These are phyloP conservation scores for Lordiphosa collinella DNA, from an alignment of 1,140 invertebrate species.

Conservation along the genomic window DNA sequence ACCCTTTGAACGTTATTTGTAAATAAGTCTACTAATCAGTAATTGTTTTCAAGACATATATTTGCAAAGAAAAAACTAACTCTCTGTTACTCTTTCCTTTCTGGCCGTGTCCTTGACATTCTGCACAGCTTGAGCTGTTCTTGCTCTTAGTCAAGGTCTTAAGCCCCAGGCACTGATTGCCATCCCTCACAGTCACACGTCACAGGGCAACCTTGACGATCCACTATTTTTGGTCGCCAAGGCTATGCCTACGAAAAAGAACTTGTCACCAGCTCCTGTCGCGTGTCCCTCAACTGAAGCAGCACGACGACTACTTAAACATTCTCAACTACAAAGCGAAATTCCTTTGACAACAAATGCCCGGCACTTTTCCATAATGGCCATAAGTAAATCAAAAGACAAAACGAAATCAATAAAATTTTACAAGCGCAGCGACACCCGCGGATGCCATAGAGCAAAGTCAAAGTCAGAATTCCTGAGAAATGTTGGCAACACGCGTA, in stretches of 20 bases:
- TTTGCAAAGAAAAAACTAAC: no score
- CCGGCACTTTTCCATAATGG: slow-evolving; percentile 8
- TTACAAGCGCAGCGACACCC: slow-evolving; percentile 61
- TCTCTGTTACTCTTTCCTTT: no score
- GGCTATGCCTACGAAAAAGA: slow-evolving; percentile 31
- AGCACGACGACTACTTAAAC: slow-evolving; percentile 73
- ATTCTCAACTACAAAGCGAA: slow-evolving; percentile 11
- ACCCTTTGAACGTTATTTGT: no score
- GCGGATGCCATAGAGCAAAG: slow-evolving; percentile 38
- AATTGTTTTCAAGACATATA: no score
- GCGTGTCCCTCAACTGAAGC: slow-evolving; percentile 73
- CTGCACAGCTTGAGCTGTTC: slow-evolving; percentile 21
- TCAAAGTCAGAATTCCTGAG: slow-evolving; percentile 28
- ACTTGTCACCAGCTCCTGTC: slow-evolving; percentile 77
- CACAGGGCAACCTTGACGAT: slow-evolving; percentile 38
- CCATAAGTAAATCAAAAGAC: slow-evolving; percentile 43
- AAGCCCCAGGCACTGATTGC: slow-evolving; percentile 15
- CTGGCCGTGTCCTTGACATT: slow-evolving; percentile 28
- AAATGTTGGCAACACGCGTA: slow-evolving; percentile 36
- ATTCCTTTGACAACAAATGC: slow-evolving; percentile 23
- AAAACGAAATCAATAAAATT: slow-evolving; percentile 63
- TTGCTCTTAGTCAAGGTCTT: slow-evolving; percentile 15
- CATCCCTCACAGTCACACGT: slow-evolving; percentile 8
- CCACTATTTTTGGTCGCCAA: slow-evolving; percentile 1
- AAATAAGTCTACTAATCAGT: no score